These are phyloP conservation scores for Reinhardtius hippoglossoides DNA, from an alignment of 2,113 vertebrate species.

Conservation along the genomic window DNA sequence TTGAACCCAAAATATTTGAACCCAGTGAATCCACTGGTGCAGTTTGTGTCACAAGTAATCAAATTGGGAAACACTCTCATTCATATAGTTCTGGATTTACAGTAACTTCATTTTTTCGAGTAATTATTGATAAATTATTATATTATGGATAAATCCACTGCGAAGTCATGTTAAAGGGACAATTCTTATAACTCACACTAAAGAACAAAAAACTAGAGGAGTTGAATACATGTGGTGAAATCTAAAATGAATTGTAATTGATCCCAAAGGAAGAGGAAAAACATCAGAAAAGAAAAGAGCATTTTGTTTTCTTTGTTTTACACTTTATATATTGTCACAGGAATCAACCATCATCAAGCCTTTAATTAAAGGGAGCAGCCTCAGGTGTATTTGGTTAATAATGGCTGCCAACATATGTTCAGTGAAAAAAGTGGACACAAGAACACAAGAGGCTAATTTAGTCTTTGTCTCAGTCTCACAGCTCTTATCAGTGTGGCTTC, in stretches of 20 bases:
- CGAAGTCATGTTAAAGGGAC: not conserved
- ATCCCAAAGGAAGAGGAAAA: not conserved
- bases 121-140: no score
- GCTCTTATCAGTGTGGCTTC: not conserved
- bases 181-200: not conserved
- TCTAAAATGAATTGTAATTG: not conserved
- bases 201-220: no score
- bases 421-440: not conserved
- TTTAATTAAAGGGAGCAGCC: not conserved
- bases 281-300: not conserved
- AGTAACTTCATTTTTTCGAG: not conserved
- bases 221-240: not conserved
- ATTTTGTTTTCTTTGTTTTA: not conserved
- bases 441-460: not conserved
- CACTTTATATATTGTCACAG: not conserved
- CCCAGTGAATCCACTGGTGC: conserved; percentile 27
- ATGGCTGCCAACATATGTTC: not conserved
- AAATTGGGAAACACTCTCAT: conserved; percentile 11
- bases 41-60: conserved; percentile 21
- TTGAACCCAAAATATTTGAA: not conserved
- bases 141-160: not conserved
- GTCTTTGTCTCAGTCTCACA: not conserved
- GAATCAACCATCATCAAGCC: not conserved
- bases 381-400: not conserved
- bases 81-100: not conserved